phyloP scores from a whole-genome alignment of 35 echinoderm and acorn worm species.

The Strongylocentrotus purpuratus region DNA sequence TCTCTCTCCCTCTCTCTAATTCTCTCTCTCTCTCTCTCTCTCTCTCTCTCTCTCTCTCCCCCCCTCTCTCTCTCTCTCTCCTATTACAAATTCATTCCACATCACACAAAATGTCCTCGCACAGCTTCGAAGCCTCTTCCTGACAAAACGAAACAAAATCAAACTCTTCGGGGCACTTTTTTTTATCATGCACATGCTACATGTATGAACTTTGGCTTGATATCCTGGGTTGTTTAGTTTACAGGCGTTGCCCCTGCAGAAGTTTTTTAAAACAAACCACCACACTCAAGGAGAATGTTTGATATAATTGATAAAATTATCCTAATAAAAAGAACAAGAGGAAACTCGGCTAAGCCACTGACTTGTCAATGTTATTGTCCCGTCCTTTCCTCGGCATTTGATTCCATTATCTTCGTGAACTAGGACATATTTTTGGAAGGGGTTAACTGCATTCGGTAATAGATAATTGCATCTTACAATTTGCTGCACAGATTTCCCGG shows the following conservation, averaged over 20 bases:
- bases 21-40: too few relatives aligned
- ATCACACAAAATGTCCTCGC: too few relatives aligned
- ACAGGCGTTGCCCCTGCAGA: not conserved
- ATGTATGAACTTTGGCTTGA: not conserved
- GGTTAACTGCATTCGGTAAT: conserved; percentile 3
- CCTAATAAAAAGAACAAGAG: not conserved
- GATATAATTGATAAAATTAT: not conserved
- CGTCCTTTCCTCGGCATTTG: not conserved
- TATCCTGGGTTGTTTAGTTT: not conserved
- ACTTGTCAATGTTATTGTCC: not conserved
- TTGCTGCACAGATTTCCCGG: not conserved
- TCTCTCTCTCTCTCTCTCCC: too few relatives aligned
- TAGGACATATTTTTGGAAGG: not conserved
- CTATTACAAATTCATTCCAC: too few relatives aligned
- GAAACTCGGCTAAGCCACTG: not conserved
- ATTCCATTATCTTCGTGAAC: not conserved
- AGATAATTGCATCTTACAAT: not conserved
- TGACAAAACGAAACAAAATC: too few relatives aligned
- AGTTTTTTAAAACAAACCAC: not conserved
- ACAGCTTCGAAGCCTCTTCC: too few relatives aligned
- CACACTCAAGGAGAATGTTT: not conserved
- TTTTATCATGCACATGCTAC: too few relatives aligned
- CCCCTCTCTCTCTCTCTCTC: too few relatives aligned
- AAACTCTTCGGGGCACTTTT: too few relatives aligned
- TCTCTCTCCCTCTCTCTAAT: too few relatives aligned